These are phyloP conservation scores for Enteromius fasciolatus DNA, from an alignment of 2,797 vertebrate genomes.

Conservation along the genomic window DNA sequence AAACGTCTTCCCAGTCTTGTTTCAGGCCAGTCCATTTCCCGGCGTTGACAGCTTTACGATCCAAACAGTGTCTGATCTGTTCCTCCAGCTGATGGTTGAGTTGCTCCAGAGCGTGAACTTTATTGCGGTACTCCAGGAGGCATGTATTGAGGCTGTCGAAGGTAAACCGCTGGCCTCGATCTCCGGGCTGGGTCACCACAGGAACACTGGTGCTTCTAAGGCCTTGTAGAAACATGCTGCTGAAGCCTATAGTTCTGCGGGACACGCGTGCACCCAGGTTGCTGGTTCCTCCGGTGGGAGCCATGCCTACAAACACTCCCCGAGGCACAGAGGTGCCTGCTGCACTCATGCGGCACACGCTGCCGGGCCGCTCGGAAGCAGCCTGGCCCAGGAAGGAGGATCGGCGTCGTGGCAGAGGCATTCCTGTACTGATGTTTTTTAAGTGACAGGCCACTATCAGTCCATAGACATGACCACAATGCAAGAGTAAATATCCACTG, in stretches of 20 bases:
- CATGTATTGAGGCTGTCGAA: constrained; percentile 82
- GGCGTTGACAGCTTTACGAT: constrained; percentile 82
- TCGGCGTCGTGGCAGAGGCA: constrained; percentile 87
- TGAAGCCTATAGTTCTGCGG: constrained; percentile 90
- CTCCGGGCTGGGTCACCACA: constrained; percentile 69
- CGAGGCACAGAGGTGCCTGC: constrained; percentile 60
- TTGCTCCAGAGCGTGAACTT: constrained; percentile 86
- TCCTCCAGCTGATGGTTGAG: constrained; percentile 91
- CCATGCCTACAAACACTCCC: constrained; percentile 78
- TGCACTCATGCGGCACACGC: constrained; percentile 63
- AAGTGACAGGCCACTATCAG: constrained; percentile 63
- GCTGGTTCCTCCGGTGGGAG: constrained; percentile 70
- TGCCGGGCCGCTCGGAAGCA: constrained; percentile 65
- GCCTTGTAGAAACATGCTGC: constrained; percentile 91
- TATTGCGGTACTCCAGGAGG: constrained; percentile 90
- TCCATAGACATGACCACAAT: constrained; percentile 56
- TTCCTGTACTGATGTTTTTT: constrained; percentile 61
- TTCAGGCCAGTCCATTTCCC: constrained; percentile 83
- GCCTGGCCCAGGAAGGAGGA: constrained; percentile 85
- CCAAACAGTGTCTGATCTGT: constrained; percentile 85
- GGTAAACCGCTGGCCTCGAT: constrained; percentile 65
- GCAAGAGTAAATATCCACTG: constrained; percentile 24
- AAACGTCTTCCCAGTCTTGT: constrained; percentile 88
- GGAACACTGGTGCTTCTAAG: constrained; percentile 81
- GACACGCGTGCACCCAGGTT: constrained; percentile 85